Conservation (phyloP, 1,140 invertebrate genomes). For the Drosophila oshimai region DNA sequence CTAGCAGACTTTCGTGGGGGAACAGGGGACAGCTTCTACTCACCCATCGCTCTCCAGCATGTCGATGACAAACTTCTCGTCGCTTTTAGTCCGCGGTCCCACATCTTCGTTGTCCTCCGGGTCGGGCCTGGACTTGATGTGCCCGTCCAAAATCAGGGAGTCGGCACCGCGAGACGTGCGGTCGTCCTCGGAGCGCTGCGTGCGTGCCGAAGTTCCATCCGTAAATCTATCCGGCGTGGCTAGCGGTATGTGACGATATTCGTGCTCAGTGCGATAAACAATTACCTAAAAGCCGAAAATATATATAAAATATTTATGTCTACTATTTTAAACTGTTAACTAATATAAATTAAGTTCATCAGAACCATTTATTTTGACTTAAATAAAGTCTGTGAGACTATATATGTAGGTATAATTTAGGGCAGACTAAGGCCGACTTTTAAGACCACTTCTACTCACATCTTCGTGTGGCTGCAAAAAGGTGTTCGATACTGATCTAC, state of each 20-base stretch:
- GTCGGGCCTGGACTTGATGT: constrained; percentile 17
- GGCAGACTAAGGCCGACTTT: no score
- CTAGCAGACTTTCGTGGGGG: constrained; percentile 30
- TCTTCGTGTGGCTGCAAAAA: constrained; percentile 82
- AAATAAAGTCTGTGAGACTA: no score
- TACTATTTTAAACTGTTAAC: not conserved
- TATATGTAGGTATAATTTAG: no score
- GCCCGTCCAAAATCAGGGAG: constrained; percentile 84
- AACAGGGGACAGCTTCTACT: constrained; percentile 25
- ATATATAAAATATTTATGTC: not conserved
- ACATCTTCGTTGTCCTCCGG: constrained; percentile 21
- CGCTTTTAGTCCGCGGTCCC: constrained; percentile 57
- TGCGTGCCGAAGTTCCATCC: constrained; percentile 78
- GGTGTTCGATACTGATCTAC: constrained; percentile 80
- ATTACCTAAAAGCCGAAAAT: constrained; percentile 83
- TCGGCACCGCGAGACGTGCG: constrained; percentile 88
- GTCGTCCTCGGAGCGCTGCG: constrained; percentile 86
- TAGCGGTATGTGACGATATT: constrained; percentile 85
- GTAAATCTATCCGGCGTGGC: constrained; percentile 82
- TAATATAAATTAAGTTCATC: no score
- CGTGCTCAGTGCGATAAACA: constrained; percentile 86
- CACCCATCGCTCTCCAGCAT: constrained; percentile 84
- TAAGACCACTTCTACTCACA: constrained; percentile 49
- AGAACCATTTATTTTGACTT: no score
- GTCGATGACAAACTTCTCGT: constrained; percentile 82